Conservation (phyloP, 1,140 invertebrate genomes). For the Augochlora pura region DNA sequence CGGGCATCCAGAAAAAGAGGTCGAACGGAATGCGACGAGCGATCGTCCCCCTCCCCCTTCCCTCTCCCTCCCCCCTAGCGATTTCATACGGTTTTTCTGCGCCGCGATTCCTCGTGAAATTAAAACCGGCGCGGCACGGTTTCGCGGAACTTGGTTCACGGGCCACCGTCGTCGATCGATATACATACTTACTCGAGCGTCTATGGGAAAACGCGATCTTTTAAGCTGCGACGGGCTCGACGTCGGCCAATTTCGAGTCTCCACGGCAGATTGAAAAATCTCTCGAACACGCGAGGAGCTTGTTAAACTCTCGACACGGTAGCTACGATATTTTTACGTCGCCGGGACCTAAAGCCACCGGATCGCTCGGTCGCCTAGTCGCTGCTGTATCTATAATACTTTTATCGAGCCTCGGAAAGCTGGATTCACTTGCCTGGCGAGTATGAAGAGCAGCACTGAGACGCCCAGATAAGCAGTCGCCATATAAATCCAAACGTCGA, state of each 20-base stretch:
- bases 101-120: slow-evolving; percentile 16
- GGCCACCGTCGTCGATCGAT: not conserved
- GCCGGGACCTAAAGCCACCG: not conserved
- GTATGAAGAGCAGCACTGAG: slow-evolving; percentile 94
- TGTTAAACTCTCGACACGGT: not conserved
- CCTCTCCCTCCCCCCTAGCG: not conserved
- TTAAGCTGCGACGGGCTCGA: too few species aligned
- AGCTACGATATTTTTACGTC: not conserved
- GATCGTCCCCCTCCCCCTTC: not conserved
- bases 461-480: slow-evolving; percentile 95
- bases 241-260: not conserved
- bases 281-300: not conserved
- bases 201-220: not conserved
- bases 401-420: slow-evolving; percentile 44
- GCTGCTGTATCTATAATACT: slow-evolving; percentile 22
- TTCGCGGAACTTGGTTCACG: not conserved
- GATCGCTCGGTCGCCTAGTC: slow-evolving; percentile 7
- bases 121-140: not conserved
- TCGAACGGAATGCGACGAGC: slow-evolving; percentile 25
- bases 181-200: not conserved
- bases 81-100: not conserved
- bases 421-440: slow-evolving; percentile 88
- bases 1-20: slow-evolving; percentile 3
- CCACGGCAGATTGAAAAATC: too few species aligned
- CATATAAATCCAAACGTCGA: slow-evolving; percentile 98